These are phyloP conservation scores for Propithecus perrieri DNA, from an alignment of 2,797 vertebrate genomes.

Conservation along the genomic window DNA sequence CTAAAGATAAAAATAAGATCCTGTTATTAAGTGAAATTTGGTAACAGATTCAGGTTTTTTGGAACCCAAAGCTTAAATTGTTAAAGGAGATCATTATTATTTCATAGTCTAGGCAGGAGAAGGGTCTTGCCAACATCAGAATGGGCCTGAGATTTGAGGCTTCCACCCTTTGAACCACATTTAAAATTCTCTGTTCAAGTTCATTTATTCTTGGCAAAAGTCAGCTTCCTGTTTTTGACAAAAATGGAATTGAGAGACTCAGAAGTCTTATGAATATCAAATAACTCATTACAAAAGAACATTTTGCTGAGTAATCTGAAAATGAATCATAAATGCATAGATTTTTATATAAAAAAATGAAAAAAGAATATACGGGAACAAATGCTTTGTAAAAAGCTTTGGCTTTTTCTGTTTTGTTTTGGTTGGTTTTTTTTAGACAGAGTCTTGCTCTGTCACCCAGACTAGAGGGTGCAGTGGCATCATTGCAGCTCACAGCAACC, in stretches of 20 bases:
- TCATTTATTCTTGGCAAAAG: slow-evolving; percentile 74
- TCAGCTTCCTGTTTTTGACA: slow-evolving; percentile 70
- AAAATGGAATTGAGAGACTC: slow-evolving; percentile 53
- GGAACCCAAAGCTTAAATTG: slow-evolving; percentile 5
- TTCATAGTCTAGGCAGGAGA: slow-evolving; percentile 50
- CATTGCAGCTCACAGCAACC: too few species aligned
- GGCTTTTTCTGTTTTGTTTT: too few species aligned
- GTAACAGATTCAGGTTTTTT: slow-evolving; percentile 55
- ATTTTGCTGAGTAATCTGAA: slow-evolving; percentile 49
- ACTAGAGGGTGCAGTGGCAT: too few species aligned
- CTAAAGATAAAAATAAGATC: slow-evolving; percentile 69
- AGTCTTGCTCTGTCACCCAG: too few species aligned
- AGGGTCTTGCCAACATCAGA: slow-evolving; percentile 45
- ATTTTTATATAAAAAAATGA: slow-evolving; percentile 17
- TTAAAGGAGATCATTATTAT: slow-evolving; percentile 72
- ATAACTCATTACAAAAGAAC: slow-evolving; percentile 16
- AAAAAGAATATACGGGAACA: neutral
- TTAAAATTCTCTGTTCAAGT: slow-evolving; percentile 63
- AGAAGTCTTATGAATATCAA: slow-evolving; percentile 61
- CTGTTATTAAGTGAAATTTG: slow-evolving; percentile 56
- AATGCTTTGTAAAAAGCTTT: neutral
- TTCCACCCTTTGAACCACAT: slow-evolving; percentile 23
- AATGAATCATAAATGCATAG: neutral
- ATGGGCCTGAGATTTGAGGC: slow-evolving; percentile 32
- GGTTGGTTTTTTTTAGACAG: too few species aligned